These are phyloP conservation scores for Lemur catta DNA, from an alignment of 2,797 vertebrate genomes.

Conservation along the genomic window DNA sequence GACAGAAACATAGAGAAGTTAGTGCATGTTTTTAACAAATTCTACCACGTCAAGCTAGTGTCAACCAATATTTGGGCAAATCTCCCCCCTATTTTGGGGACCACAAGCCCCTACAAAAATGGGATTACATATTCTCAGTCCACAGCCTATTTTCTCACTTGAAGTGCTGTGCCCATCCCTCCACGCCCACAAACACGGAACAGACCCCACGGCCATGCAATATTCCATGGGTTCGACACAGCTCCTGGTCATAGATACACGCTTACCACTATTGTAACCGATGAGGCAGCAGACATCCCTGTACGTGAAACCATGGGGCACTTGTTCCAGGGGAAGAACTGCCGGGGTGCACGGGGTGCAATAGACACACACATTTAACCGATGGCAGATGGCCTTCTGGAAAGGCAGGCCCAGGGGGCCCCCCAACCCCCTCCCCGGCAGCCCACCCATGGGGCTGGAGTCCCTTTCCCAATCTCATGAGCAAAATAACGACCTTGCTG, in stretches of 20 bases:
- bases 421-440: background rate
- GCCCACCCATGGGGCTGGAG: background rate
- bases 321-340: too few species aligned
- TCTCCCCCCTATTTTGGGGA: background rate
- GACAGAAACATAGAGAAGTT: background rate
- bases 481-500: background rate
- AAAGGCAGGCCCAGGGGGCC: too few species aligned
- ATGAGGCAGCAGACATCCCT: rapidly evolving
- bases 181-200: background rate
- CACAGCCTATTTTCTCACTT: background rate
- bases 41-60: background rate
- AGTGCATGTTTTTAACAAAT: background rate
- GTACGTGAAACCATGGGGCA: rapidly evolving
- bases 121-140: background rate
- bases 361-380: background rate
- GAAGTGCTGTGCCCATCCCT: background rate
- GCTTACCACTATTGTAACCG: too few species aligned
- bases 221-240: too few species aligned
- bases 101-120: background rate
- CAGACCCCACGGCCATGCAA: background rate
- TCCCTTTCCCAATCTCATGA: background rate
- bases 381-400: background rate
- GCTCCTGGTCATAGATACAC: background rate
- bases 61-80: background rate
- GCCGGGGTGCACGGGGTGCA: rapidly evolving